These are phyloP conservation scores for Adelges cooleyi DNA, from an alignment of 1,140 invertebrate genomes.

Conservation along the genomic window DNA sequence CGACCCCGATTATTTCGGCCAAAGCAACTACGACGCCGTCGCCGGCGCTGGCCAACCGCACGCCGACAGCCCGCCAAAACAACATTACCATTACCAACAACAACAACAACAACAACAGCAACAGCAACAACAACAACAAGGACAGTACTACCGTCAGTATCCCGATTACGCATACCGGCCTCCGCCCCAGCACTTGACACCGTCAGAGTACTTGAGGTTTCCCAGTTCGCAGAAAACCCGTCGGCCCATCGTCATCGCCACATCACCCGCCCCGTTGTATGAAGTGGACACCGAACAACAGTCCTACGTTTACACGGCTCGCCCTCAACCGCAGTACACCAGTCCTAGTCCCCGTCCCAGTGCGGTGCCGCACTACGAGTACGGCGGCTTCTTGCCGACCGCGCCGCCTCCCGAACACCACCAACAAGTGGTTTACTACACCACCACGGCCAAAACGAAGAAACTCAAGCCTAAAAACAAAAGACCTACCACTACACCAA, in stretches of 20 bases:
- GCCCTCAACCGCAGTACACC: no score
- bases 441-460: background rate
- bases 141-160: no score
- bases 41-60: background rate
- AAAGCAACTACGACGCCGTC: background rate
- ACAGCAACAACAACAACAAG: no score
- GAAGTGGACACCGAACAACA: background rate
- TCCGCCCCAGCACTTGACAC: background rate
- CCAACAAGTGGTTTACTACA: background rate
- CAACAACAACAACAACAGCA: background rate
- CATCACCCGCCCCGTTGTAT: background rate
- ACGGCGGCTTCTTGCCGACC: constrained; percentile 5
- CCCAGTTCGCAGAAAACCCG: background rate
- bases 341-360: background rate
- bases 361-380: background rate
- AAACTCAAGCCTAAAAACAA: constrained; percentile 14
- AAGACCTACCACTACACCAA: background rate
- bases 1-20: no score
- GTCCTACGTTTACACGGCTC: no score
- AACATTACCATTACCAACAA: background rate
- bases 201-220: background rate
- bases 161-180: background rate
- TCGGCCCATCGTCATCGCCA: constrained; percentile 4
- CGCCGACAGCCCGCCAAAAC: no score
- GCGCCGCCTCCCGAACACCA: background rate